Conservation (phyloP, 1,140 invertebrate genomes). For the Belonocnema kinseyi region DNA sequence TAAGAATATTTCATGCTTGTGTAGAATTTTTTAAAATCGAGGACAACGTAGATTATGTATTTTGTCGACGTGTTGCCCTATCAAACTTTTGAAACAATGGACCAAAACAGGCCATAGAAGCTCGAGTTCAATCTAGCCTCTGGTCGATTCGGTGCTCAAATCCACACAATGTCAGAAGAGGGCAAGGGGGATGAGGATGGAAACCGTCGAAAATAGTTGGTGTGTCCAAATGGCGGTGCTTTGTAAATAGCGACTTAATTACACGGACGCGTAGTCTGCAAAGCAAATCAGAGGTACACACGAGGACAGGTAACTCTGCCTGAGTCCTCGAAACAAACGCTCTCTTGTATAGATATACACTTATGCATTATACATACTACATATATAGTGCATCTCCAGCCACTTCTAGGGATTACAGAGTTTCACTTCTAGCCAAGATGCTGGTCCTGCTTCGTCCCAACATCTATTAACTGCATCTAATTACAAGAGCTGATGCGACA, state of each 20-base stretch:
- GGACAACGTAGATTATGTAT: neutral
- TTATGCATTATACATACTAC: conserved; percentile 1
- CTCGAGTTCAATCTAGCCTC: conserved; percentile 9
- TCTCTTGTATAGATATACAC: conserved; percentile 36
- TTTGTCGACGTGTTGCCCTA: conserved; percentile 8
- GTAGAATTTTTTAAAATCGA: no score
- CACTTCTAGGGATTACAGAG: conserved; percentile 66
- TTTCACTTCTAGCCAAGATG: conserved; percentile 69
- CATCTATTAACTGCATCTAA: conserved; percentile 76
- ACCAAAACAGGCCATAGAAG: neutral
- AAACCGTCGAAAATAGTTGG: conserved; percentile 13
- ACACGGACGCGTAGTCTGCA: conserved; percentile 54
- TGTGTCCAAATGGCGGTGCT: conserved; percentile 39
- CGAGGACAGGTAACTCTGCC: conserved; percentile 60
- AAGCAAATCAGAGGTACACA: conserved; percentile 59
- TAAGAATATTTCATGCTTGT: no score
- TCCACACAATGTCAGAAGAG: conserved; percentile 17
- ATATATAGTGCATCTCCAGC: conserved; percentile 39
- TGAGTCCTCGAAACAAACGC: conserved; percentile 50
- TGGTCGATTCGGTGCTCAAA: conserved; percentile 10
- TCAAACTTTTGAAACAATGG: conserved; percentile 21
- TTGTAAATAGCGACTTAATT: conserved; percentile 63
- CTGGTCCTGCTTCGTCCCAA: conserved; percentile 50
- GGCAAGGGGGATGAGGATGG: neutral
- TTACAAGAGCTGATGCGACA: conserved; percentile 73